phyloP scores from a whole-genome alignment of 2,888 invertebrate species.

The Drosophila leonis region DNA sequence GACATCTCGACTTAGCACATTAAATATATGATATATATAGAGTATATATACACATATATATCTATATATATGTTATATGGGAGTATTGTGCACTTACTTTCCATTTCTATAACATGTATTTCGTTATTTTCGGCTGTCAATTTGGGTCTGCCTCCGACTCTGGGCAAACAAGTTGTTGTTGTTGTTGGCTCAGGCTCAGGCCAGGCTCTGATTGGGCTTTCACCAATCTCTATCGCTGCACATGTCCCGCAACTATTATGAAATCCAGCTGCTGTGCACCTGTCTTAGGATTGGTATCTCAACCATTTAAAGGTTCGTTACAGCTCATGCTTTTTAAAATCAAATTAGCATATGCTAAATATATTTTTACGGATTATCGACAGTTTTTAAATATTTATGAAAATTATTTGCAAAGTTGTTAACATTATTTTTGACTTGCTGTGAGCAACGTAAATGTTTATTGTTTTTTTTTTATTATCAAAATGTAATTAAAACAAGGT shows the following conservation, averaged over 20 bases:
- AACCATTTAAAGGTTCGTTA: neutral
- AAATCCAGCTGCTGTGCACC: constrained; percentile 41
- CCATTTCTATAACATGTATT: constrained; percentile 19
- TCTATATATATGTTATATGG: neutral
- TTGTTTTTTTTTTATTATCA: no score
- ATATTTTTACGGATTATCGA: neutral
- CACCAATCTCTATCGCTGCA: constrained; percentile 46
- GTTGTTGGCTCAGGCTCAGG: neutral
- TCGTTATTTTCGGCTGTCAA: constrained; percentile 31
- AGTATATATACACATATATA: no score
- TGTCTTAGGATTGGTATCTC: constrained; percentile 16
- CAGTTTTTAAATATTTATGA: neutral
- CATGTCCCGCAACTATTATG: constrained; percentile 51
- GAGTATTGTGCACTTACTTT: constrained; percentile 26
- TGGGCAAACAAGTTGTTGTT: constrained; percentile 49
- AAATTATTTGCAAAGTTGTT: neutral
- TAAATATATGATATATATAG: neutral
- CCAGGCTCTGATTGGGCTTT: constrained; percentile 53
- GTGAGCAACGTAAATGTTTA: no score
- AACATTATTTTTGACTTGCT: no score
- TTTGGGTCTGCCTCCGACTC: constrained; percentile 1
- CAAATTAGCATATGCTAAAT: neutral
- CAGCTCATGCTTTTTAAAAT: neutral
- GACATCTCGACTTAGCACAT: neutral
- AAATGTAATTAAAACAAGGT: no score